Evolutionary conservation across 2,888 invertebrate species (phyloP).

Genomic region (Drosophila lacicola): DNA sequence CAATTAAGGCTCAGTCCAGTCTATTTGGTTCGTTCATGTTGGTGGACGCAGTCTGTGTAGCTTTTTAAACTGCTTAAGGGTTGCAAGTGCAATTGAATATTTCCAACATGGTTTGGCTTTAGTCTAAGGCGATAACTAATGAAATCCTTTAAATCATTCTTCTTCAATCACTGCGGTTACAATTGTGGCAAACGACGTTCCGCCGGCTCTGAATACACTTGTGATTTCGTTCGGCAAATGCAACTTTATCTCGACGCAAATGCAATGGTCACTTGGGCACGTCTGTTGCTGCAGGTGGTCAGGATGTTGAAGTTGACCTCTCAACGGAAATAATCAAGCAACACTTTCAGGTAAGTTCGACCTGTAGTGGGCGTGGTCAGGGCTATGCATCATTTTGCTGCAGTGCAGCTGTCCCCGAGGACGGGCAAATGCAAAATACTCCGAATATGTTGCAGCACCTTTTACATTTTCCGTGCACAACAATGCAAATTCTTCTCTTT

Average conservation of each 20-base stretch:
- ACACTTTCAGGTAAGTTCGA: slow-evolving; percentile 85
- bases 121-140: slow-evolving; percentile 45
- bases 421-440: slow-evolving; percentile 39
- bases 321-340: slow-evolving; percentile 86
- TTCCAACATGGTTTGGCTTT: slow-evolving; percentile 3
- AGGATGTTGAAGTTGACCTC: slow-evolving; percentile 85
- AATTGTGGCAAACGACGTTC: slow-evolving; percentile 43
- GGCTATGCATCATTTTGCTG: slow-evolving; percentile 21
- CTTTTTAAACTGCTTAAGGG: slow-evolving; percentile 6
- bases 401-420: slow-evolving; percentile 15
- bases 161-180: slow-evolving; percentile 45
- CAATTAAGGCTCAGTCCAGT: slow-evolving; percentile 1
- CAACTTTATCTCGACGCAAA: slow-evolving; percentile 44
- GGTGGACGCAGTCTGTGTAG: slow-evolving; percentile 49
- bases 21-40: slow-evolving; percentile 38
- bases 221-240: slow-evolving; percentile 34
- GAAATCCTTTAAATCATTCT: slow-evolving; percentile 44
- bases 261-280: slow-evolving; percentile 78
- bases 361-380: slow-evolving; percentile 16
- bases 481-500: slow-evolving; percentile 40
- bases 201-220: slow-evolving; percentile 46
- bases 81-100: slow-evolving; percentile 17
- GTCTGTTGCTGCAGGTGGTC: slow-evolving; percentile 82
- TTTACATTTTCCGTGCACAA: slow-evolving; percentile 47
- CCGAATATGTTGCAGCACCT: slow-evolving; percentile 46